A percentile compares a stretch with the other conserved stretches of the same genome.
phyloP scores from a whole-genome alignment of 2,888 invertebrate species.

The Biston betularia region DNA sequence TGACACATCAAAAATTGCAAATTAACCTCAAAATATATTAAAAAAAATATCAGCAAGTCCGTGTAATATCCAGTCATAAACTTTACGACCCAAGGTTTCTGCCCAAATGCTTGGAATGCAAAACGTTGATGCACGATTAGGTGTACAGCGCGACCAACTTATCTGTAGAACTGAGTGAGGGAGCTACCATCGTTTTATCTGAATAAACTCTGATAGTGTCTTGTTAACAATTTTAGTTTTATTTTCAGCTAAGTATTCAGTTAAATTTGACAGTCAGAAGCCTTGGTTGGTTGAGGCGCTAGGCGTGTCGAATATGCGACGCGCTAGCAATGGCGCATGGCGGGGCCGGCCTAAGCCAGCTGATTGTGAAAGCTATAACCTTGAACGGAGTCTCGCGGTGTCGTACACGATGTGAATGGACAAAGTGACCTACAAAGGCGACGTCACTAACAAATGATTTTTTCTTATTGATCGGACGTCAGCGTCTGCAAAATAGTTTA shows the following conservation, averaged over 20 bases:
- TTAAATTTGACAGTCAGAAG: not conserved
- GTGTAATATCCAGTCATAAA: conserved; percentile 32
- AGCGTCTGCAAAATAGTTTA: conserved; percentile 2
- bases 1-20: not conserved
- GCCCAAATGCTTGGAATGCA: conserved; percentile 22
- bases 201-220: not conserved
- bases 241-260: not conserved
- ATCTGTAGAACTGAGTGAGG: not conserved
- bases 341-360: conserved; percentile 45
- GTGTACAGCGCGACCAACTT: not conserved
- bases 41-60: conserved; percentile 14
- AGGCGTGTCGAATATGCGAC: conserved; percentile 11
- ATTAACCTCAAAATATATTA: conserved; percentile 5
- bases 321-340: conserved; percentile 12
- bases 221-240: not conserved
- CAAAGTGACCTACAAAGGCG: conserved; percentile 67
- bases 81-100: conserved; percentile 23
- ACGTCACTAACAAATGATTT: conserved; percentile 49
- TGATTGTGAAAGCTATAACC: conserved; percentile 75
- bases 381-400: conserved; percentile 62
- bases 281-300: conserved; percentile 6
- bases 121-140: conserved; percentile 19
- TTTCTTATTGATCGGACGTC: conserved; percentile 24
- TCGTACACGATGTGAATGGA: conserved; percentile 67
- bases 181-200: not conserved